Conservation (phyloP, 64 coral and sea anemone genomes). For the Trachythela sp. region DNA sequence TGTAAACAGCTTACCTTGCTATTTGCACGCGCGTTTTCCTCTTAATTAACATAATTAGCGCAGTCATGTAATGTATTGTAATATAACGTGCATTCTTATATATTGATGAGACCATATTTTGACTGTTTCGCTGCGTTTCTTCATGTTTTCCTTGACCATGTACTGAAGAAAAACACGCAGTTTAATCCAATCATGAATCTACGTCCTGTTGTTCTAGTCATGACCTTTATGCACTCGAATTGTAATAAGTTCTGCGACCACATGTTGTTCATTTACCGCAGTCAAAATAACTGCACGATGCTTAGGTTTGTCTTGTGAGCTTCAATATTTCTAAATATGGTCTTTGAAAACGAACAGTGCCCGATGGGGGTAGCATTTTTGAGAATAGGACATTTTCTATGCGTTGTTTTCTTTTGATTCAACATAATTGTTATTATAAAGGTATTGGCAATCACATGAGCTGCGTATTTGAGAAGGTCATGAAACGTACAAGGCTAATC, state of each 20-base stretch:
- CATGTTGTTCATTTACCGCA: neutral
- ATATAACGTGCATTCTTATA: too few species aligned
- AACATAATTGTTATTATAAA: neutral
- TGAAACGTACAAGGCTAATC: neutral
- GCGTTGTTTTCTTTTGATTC: neutral
- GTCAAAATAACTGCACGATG: neutral
- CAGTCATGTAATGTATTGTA: neutral
- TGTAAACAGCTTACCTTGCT: neutral
- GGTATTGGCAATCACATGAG: too few species aligned
- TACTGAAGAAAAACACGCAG: neutral
- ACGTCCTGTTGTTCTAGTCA: neutral
- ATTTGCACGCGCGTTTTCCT: neutral
- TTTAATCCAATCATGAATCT: neutral
- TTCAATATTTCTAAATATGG: constrained; percentile 16
- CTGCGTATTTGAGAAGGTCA: neutral
- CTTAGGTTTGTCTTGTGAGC: neutral
- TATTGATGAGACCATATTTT: too few species aligned
- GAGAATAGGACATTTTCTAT: neutral
- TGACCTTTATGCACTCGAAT: neutral
- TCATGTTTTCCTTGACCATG: neutral
- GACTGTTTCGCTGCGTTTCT: neutral
- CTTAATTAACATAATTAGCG: neutral
- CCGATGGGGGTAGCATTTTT: neutral
- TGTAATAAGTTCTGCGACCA: neutral
- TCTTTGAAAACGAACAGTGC: neutral